Conservation (phyloP, 1,140 invertebrate species). For the Macrobrachium rosenbergii region DNA sequence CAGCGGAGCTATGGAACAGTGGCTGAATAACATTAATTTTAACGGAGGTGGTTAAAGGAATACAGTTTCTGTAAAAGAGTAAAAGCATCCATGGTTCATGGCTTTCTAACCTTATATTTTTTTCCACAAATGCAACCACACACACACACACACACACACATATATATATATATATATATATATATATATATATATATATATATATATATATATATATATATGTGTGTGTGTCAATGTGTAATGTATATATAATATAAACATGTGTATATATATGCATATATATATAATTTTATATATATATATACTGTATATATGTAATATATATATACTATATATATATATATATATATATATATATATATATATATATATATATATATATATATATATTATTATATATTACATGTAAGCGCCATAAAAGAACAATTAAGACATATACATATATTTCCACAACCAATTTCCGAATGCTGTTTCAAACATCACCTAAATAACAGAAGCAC, state of each 20-base stretch:
- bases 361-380: neutral
- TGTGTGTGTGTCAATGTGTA: neutral
- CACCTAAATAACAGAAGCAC: too few species aligned
- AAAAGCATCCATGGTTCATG: too few species aligned
- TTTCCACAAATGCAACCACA: neutral
- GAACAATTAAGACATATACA: too few species aligned
- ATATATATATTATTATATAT: neutral
- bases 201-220: slow-evolving; percentile 15
- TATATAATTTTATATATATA: slow-evolving; percentile 32
- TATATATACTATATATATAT: slow-evolving; percentile 7
- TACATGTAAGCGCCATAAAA: too few species aligned
- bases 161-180: neutral
- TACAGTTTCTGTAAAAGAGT: too few species aligned
- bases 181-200: slow-evolving; percentile 15
- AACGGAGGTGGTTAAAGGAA: too few species aligned
- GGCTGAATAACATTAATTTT: too few species aligned
- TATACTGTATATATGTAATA: slow-evolving; percentile 9
- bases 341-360: slow-evolving; percentile 18
- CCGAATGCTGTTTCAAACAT: too few species aligned
- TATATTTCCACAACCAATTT: too few species aligned
- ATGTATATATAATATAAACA: neutral
- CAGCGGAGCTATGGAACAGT: too few species aligned
- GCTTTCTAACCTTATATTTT: neutral
- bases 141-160: too few species aligned
- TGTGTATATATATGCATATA: neutral